Evolutionary conservation across 2,888 invertebrate genomes (phyloP), one percentile per base, ranked within the genome.

Genomic region (Diarsia mendica): DNA sequence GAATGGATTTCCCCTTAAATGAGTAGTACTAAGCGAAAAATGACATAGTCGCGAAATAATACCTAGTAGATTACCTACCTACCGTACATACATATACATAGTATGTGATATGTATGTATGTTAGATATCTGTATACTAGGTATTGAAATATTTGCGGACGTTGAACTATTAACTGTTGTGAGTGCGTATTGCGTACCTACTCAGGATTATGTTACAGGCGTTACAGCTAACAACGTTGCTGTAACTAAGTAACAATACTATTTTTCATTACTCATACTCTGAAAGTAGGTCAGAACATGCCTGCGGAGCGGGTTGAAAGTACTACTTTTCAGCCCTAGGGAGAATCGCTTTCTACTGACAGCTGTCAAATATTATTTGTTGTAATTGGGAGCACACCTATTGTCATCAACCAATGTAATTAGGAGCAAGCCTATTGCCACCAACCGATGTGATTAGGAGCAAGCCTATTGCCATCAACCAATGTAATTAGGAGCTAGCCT

Each of bases 91-190:
- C 13, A 33, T 44, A 33, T 44, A 44, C 3, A 53, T 53, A 48
- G 8, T 9, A 60, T 13, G 33, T 8, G 11, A 18, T 48, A 48
- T 15, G 3, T 55, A 23, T 23, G 18, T 48, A 61, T 60, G 15
- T 49, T 28, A 15, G 33, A 18, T 48, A 44, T 20, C 11, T 48
- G 39, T 39, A 39, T 39, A 51, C 48, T 48, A 75, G 39, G 28
- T 75, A 67, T 61, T 33, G 20, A 75, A 46, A 46, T 69, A 11
- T 60, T 77, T 77, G 46, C 58, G 58, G 33, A 11, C 72, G 11
- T 65, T 77, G 13, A 51, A 51, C 72, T 51, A 39, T 39, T 39
- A 39, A 58, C 20, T 60, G 46, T 46, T 65, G 33, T 80, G 46
- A 46, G 8, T 51, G 13, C 46, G 55, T 23, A 53, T n/a, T 46